Evolutionary conservation across 2,888 invertebrate genomes (phyloP), one percentile per base, ranked within the genome.

Genomic region (Erannis defoliaria): DNA sequence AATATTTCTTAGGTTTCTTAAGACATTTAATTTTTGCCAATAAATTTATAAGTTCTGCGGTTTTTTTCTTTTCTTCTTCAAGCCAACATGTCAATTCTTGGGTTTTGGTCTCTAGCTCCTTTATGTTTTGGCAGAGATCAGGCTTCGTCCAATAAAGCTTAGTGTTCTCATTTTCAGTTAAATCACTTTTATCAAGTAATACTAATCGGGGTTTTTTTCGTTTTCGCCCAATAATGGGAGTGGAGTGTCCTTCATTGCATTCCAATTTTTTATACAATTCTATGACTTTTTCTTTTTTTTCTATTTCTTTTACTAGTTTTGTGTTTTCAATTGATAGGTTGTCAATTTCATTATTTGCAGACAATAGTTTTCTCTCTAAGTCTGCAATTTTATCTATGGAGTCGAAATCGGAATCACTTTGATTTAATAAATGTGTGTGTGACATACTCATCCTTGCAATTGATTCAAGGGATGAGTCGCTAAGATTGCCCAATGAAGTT

Each of bases 201-300:
- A 6, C 18, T 16, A 31, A 31, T 8, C 31, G 31, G 1, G 31
- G 31, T 12, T 8, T 10, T 10, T 31, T 31, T 31, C 31, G 2
- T 18, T 46, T 46, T 16, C 46, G 14, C 2, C 46, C 46, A 9
- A 14, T 31, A 16, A 46, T 31, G 16, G 46, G 46, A 8, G 46
- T 46, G 16, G 46, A 46, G 9, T 46, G 31, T 6, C 8, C 31
- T 8, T 31, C 31, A 6, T 12, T 12, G 12, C 31, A 8, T 2
- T 31, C 31, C 2, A 31, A 10, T 31, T 31, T 31, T 31, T 31
- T 31, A 12, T 31, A 31, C 31, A 31, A 10, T 8, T 31, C 31
- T 8, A 12, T 31, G 31, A 31, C 10, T 31, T 31, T 31, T 12
- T 10, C 12, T 2, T 31, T 10, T 9, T 31, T 31, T 31, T 31